These are phyloP conservation scores for Lamprologus ornatipinnis DNA, from an alignment of 2,113 vertebrate species.

Conservation along the genomic window DNA sequence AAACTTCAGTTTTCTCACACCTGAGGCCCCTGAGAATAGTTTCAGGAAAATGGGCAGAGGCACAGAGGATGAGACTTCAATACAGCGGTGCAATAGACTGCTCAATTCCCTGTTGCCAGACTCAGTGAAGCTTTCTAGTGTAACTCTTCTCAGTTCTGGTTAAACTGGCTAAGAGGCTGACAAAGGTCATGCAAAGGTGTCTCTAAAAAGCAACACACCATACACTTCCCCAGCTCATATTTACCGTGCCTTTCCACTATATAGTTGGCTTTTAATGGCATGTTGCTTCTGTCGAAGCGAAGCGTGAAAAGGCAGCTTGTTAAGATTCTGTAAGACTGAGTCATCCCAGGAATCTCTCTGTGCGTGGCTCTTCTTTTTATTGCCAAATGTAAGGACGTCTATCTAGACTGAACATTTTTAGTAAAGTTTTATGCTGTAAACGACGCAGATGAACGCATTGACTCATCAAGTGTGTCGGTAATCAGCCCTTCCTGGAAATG, in stretches of 20 bases:
- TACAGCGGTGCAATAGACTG: not conserved
- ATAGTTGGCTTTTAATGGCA: not conserved
- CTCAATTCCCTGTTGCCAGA: not conserved
- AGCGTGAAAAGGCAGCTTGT: not conserved
- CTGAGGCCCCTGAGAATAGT: not conserved
- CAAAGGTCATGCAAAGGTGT: not conserved
- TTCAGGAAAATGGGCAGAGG: not conserved
- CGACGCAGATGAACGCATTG: not conserved
- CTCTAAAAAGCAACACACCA: not conserved
- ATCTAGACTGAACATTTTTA: not conserved
- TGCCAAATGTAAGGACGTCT: not conserved
- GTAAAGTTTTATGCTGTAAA: not conserved
- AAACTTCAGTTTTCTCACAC: not conserved
- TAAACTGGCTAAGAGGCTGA: conserved; percentile 3
- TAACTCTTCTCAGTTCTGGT: not conserved
- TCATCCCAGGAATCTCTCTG: not conserved
- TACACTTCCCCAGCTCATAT: not conserved
- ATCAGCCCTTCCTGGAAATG: not conserved
- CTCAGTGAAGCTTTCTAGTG: not conserved
- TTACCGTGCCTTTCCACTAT: not conserved
- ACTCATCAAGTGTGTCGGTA: not conserved
- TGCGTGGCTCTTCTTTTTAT: not conserved
- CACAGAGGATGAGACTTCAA: not conserved
- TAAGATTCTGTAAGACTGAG: not conserved
- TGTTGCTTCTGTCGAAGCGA: not conserved